These are phyloP conservation scores for Dynastes grantii DNA, from an alignment of 2,888 invertebrate genomes.

Conservation along the genomic window DNA sequence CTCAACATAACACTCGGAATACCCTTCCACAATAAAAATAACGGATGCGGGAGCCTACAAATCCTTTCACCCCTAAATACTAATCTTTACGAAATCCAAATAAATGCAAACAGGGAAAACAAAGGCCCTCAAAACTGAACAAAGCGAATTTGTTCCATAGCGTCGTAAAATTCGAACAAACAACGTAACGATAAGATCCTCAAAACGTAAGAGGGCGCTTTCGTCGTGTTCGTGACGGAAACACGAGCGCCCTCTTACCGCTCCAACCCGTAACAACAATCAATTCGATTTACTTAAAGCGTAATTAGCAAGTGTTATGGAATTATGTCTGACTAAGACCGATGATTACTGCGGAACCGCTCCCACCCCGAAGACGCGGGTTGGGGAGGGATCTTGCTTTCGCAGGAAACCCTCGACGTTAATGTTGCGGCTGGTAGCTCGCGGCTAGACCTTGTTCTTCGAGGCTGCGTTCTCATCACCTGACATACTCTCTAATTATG, in stretches of 20 bases:
- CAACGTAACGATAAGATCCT: too few species aligned
- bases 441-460: constrained; percentile 47
- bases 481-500: constrained; percentile 70
- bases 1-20: too few species aligned
- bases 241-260: neutral
- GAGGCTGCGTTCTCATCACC: constrained; percentile 60
- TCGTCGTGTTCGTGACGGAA: constrained; percentile 23
- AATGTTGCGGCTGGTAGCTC: constrained; percentile 38
- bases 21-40: too few species aligned
- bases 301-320: constrained; percentile 45
- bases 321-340: constrained; percentile 31
- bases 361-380: neutral
- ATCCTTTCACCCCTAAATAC: too few species aligned
- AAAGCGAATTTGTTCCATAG: too few species aligned
- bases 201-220: too few species aligned
- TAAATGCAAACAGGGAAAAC: too few species aligned
- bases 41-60: too few species aligned
- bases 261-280: constrained; percentile 20
- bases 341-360: too few species aligned
- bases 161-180: too few species aligned
- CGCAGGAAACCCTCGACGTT: constrained; percentile 26
- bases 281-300: constrained; percentile 35
- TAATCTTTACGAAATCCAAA: too few species aligned
- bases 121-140: too few species aligned
- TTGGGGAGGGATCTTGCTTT: neutral